phyloP scores from a whole-genome alignment of 2,113 vertebrate species.

The Shinisaurus crocodilurus region DNA sequence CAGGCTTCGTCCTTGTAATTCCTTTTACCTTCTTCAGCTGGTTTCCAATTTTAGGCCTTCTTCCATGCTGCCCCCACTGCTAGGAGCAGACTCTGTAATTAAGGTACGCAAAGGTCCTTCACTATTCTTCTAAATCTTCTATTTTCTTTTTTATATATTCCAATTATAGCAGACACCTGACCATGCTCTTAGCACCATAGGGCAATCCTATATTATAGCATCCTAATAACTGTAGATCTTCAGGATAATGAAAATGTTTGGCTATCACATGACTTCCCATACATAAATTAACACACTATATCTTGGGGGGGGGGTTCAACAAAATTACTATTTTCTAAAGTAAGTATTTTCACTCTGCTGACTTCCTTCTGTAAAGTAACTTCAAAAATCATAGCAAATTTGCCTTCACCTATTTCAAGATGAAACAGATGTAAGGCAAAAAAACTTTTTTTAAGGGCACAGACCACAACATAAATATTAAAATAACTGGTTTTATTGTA shows the following conservation, averaged over 20 bases:
- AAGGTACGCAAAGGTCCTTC: neutral
- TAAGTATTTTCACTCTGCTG: constrained; percentile 25
- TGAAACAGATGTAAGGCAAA: constrained; percentile 57
- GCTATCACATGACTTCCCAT: neutral
- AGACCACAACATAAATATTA: constrained; percentile 41
- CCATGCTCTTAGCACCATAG: neutral
- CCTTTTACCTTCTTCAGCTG: neutral
- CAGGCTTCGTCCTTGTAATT: neutral
- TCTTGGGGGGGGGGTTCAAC: neutral
- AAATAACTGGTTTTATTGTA: constrained; percentile 31
- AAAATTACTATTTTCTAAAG: constrained; percentile 23
- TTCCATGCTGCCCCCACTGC: neutral
- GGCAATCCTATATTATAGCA: rapidly evolving
- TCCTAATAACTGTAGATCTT: rapidly evolving
- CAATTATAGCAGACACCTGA: neutral
- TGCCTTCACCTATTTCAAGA: constrained; percentile 57
- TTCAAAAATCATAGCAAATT: constrained; percentile 49
- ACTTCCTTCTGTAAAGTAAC: constrained; percentile 40
- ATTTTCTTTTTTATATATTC: neutral
- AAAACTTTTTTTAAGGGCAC: constrained; percentile 42
- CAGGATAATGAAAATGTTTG: neutral
- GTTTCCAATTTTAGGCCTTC: neutral
- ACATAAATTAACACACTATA: neutral
- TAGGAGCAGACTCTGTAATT: neutral
- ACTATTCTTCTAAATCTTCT: neutral